Conservation (phyloP, 2,888 invertebrate genomes). For the Athalia rosae region DNA sequence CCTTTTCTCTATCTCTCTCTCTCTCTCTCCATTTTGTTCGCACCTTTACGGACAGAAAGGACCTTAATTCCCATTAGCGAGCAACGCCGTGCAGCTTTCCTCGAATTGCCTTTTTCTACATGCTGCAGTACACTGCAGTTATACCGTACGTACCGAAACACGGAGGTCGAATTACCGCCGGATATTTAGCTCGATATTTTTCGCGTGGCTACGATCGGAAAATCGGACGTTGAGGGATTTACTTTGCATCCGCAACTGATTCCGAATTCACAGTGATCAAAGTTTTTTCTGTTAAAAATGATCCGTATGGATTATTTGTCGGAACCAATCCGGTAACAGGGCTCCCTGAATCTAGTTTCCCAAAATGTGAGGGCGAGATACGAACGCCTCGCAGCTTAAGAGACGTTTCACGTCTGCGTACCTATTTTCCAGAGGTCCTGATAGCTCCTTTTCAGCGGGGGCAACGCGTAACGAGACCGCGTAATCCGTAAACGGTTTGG, state of each 20-base stretch:
- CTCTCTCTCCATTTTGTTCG: background rate
- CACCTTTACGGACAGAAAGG: constrained; percentile 1
- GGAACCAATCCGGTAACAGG: constrained; percentile 28
- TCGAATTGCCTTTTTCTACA: background rate
- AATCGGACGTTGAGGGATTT: no score
- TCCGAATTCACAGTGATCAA: no score
- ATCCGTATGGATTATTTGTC: constrained; percentile 28
- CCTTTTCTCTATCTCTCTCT: no score
- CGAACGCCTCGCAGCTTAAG: background rate
- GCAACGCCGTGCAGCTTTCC: background rate
- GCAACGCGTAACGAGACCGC: constrained; percentile 37
- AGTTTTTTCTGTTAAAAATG: no score
- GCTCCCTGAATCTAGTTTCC: background rate
- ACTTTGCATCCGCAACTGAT: no score
- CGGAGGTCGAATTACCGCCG: no score
- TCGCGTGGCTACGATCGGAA: no score
- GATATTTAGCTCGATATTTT: no score
- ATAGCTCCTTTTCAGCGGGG: background rate
- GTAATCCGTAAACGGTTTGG: constrained; percentile 24
- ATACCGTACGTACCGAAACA: background rate
- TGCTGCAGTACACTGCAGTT: background rate
- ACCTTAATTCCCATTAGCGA: constrained; percentile 29
- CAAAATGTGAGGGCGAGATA: background rate
- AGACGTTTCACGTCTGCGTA: constrained; percentile 34
- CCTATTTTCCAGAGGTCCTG: constrained; percentile 20